Conservation (phyloP, 2,113 vertebrate species). For the Catagonus wagneri region DNA sequence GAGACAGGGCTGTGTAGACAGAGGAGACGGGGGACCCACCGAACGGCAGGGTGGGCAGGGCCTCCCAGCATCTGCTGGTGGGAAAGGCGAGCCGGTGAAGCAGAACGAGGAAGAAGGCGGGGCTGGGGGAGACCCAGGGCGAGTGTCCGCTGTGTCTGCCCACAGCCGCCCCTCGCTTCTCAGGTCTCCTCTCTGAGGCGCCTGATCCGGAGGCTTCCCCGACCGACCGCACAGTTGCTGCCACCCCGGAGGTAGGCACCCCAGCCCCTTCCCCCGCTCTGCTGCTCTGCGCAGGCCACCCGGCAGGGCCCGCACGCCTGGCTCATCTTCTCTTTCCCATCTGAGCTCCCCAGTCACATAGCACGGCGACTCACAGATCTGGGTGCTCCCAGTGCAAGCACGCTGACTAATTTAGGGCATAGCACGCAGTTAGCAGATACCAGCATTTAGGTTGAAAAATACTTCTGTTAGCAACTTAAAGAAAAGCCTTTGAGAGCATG, state of each 20-base stretch:
- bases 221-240: neutral
- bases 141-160: fast-evolving
- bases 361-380: fast-evolving
- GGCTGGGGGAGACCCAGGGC: neutral
- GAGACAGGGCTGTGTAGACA: neutral
- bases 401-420: neutral
- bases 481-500: neutral
- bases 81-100: neutral
- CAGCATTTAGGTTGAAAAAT: neutral
- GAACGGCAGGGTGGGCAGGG: fast-evolving
- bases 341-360: fast-evolving
- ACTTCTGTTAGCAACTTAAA: neutral
- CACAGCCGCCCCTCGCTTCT: neutral
- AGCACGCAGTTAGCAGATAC: neutral
- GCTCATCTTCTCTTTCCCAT: fast-evolving
- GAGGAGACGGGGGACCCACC: neutral
- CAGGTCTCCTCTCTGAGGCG: neutral
- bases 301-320: fast-evolving
- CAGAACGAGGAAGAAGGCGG: too few relatives aligned
- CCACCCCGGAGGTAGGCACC: fast-evolving
- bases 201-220: neutral
- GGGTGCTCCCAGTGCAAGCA: fast-evolving
- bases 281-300: neutral
- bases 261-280: fast-evolving
- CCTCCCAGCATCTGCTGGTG: fast-evolving